Base-by-base conservation (phyloP, 2,888 invertebrate genomes). In the Archips crataeganus region DNA sequence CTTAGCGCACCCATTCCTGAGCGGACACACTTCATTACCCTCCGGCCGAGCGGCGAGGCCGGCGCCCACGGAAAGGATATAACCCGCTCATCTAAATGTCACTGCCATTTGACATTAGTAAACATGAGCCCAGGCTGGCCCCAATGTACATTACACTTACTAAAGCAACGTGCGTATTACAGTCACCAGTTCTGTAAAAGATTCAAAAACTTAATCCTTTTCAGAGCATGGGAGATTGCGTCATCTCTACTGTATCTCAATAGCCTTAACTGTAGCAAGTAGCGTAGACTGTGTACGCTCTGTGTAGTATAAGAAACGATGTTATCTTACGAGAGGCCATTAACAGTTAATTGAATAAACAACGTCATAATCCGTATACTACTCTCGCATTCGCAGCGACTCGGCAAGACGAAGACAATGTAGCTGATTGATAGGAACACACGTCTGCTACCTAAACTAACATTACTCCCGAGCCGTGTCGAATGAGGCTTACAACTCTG, bases 21-120 rank as follows among this genome's bases (percentile, higher is more conserved):
- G 81, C 86, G 88, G 87, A 87, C 87, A 87, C 85, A 85, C 85
- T 85, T 79, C 86, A 87, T 82, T 83, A 82, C 82, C 81, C 82
- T 78, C 77, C 78, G 78, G 75, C 76, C 73, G 63, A 45, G 60
- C 77, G 61, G 65, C 70, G 70, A 62, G 64, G 72, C 75, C 74
- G 79, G 77, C 76, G 79, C 75, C 78, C 76, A 75, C 77, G 79
- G 80, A 81, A 79, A 77, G 78, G 73, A 76, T 77, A 75, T 75
- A 63, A 78, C 80, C 81, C 76, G 75, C 77, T 77, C 82, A 82
- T 80, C 79, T 74, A 65, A 74, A 74, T 74, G 74, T 65, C 70
- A 69, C 74, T 70, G 74, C 70, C 74, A 74, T 74, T 74, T 74
- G 74, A 74, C 74, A 70, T 74, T 60, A 70, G 60, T 69, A 74